phyloP scores from a whole-genome alignment of 2,797 vertebrate species.

The Pantherophis alleghaniensis region DNA sequence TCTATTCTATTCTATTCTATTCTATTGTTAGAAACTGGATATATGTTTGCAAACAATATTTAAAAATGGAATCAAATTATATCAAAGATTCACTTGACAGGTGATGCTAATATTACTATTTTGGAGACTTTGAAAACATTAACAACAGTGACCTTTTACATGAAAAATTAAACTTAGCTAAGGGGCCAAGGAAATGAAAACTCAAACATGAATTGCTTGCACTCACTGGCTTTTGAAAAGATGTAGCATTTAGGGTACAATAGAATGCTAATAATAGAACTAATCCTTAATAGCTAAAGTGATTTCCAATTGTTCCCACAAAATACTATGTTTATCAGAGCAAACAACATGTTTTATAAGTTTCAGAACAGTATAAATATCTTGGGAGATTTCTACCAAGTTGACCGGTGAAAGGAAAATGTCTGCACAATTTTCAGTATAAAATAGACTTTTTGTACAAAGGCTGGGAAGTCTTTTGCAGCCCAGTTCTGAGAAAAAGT shows the following conservation, averaged over 20 bases:
- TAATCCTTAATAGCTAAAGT: neutral
- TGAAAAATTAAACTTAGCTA: neutral
- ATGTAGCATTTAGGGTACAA: neutral
- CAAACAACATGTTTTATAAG: neutral
- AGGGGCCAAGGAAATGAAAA: slow-evolving; percentile 7
- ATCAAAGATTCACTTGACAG: neutral
- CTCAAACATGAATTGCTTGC: neutral
- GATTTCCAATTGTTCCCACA: neutral
- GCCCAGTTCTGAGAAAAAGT: neutral
- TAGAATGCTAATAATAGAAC: slow-evolving; percentile 8
- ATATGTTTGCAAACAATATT: neutral
- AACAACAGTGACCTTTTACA: neutral
- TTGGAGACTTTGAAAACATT: neutral
- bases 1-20: too few relatives aligned
- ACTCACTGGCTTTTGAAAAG: neutral
- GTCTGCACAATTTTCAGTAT: neutral
- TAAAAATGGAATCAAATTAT: neutral
- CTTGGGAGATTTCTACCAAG: neutral
- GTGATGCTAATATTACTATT: neutral
- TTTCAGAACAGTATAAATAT: neutral
- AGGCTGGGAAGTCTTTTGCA: neutral
- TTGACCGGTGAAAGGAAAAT: neutral
- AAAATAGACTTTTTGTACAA: neutral
- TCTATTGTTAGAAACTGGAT: too few relatives aligned
- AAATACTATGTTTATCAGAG: neutral